phyloP scores from a whole-genome alignment of 2,888 invertebrate genomes.

The Agrochola circellaris region DNA sequence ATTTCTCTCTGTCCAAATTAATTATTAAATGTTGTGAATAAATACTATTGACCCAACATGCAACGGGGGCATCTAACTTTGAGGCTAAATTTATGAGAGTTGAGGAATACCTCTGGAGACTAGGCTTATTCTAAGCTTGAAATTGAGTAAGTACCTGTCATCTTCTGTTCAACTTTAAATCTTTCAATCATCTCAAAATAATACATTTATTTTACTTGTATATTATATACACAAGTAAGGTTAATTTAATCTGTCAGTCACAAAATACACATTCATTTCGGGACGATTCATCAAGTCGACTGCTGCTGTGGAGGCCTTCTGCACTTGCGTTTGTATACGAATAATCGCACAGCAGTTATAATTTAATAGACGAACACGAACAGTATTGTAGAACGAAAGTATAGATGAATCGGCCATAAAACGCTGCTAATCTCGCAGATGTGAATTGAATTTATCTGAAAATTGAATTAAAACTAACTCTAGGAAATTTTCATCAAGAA shows the following conservation, averaged over 20 bases:
- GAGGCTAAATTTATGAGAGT: background rate
- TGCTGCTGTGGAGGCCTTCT: background rate
- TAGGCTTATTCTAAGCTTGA: background rate
- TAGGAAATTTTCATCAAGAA: background rate
- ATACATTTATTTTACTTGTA: too few relatives aligned
- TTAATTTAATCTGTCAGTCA: background rate
- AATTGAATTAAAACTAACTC: background rate
- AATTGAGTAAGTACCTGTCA: background rate
- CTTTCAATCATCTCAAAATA: background rate
- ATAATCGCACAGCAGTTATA: too few relatives aligned
- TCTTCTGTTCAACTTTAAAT: background rate
- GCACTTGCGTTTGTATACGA: background rate
- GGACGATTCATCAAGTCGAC: slow-evolving; percentile 4
- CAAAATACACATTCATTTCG: background rate
- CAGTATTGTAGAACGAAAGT: background rate
- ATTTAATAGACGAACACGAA: background rate
- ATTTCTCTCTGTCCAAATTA: slow-evolving; percentile 38
- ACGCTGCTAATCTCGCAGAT: background rate
- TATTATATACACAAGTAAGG: background rate
- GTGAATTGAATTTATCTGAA: background rate
- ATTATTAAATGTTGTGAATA: background rate
- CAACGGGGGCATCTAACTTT: background rate
- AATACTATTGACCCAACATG: background rate
- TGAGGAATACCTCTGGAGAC: background rate
- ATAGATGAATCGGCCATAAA: background rate